Conservation (phyloP, 2,797 vertebrate species). For the Numenius phaeopus region DNA sequence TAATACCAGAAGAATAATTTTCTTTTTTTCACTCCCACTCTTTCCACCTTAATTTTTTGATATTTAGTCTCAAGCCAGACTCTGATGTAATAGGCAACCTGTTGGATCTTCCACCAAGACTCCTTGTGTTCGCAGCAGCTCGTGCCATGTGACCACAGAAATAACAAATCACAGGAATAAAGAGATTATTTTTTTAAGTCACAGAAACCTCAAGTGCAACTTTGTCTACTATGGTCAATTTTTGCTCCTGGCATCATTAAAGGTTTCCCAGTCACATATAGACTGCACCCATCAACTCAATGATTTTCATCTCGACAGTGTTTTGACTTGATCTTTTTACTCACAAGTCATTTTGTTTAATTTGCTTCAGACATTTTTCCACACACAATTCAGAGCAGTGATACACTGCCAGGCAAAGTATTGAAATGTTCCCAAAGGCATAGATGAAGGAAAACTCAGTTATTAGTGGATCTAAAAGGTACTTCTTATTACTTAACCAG, state of each 20-base stretch:
- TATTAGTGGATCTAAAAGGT: slow-evolving; percentile 37
- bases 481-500: not conserved
- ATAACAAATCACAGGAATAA: not conserved
- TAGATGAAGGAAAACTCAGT: slow-evolving; percentile 13
- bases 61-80: not conserved
- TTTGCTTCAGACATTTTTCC: slow-evolving; percentile 41
- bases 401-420: slow-evolving; percentile 52
- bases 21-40: not conserved
- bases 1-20: not conserved
- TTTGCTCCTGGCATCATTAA: not conserved
- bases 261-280: not conserved
- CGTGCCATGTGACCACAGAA: not conserved
- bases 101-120: not conserved
- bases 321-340: slow-evolving; percentile 66
- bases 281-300: not conserved
- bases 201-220: not conserved
- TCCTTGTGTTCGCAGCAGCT: not conserved
- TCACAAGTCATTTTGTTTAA: slow-evolving; percentile 45
- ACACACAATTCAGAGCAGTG: not conserved
- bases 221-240: not conserved
- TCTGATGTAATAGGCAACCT: not conserved
- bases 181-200: not conserved
- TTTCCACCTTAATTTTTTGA: not conserved
- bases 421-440: slow-evolving; percentile 55
- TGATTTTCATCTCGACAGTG: not conserved